phyloP scores from a whole-genome alignment of 2,797 vertebrate species.

The Alectoris magna region DNA sequence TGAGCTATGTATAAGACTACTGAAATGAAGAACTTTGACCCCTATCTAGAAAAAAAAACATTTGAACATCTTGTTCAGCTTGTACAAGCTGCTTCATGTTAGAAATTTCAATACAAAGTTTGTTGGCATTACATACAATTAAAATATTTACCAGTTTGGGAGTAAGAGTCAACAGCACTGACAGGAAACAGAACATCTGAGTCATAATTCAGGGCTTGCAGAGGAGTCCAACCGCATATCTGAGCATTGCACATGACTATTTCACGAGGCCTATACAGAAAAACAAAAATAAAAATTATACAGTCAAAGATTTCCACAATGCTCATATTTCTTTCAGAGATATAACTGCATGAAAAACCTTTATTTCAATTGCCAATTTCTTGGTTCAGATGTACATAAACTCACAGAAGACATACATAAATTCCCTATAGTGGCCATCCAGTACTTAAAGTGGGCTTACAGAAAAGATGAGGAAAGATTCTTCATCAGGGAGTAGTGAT shows the following conservation, averaged over 20 bases:
- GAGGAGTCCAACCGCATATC: conserved; percentile 88
- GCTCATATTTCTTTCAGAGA: not conserved
- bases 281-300: not conserved
- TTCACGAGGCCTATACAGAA: conserved; percentile 80
- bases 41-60: not conserved
- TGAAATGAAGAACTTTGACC: not conserved
- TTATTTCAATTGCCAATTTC: not conserved
- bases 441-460: not conserved
- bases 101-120: not conserved
- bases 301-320: not conserved
- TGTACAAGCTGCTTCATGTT: not conserved
- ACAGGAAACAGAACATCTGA: conserved; percentile 90
- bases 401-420: not conserved
- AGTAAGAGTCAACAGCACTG: conserved; percentile 79
- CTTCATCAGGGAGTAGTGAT: not conserved
- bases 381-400: not conserved
- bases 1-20: not conserved
- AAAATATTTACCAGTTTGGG: conserved; percentile 83
- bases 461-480: not conserved
- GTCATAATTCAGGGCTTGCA: conserved; percentile 86
- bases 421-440: not conserved
- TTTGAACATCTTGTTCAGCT: not conserved
- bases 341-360: not conserved
- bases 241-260: conserved; percentile 83
- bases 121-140: not conserved